Conservation (phyloP, 2,797 vertebrate genomes). For the Brachyalestes nurse region DNA sequence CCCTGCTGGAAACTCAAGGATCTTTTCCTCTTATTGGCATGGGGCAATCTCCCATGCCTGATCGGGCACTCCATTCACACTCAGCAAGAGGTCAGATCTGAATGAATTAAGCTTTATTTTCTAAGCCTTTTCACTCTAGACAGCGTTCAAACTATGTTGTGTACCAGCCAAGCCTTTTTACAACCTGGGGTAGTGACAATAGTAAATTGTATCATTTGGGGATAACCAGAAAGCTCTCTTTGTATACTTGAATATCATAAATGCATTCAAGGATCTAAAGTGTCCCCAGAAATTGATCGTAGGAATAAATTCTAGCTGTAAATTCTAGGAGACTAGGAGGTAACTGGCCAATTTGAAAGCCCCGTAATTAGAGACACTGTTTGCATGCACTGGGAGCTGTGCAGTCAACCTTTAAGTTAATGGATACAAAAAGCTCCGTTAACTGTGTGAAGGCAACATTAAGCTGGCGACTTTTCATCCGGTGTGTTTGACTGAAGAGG, state of each 20-base stretch:
- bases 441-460: slow-evolving; percentile 30
- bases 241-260: background rate
- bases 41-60: slow-evolving; percentile 54
- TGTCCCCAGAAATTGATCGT: too few relatives aligned
- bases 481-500: slow-evolving; percentile 42
- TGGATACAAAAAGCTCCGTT: slow-evolving; percentile 34
- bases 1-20: slow-evolving; percentile 67
- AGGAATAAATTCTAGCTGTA: slow-evolving; percentile 3
- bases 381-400: slow-evolving; percentile 21
- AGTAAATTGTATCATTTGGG: background rate
- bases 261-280: slow-evolving; percentile 6
- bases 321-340: too few relatives aligned
- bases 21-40: slow-evolving; percentile 62
- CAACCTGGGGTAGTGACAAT: background rate
- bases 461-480: slow-evolving; percentile 30
- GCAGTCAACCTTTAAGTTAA: slow-evolving; percentile 22
- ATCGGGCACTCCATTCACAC: slow-evolving; percentile 36
- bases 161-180: background rate
- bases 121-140: background rate
- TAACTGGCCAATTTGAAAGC: slow-evolving; percentile 28
- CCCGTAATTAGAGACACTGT: slow-evolving; percentile 37
- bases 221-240: background rate
- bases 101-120: slow-evolving; percentile 41
- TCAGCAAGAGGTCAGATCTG: slow-evolving; percentile 33
- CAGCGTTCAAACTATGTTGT: background rate